Percentiles rank a stretch among this genome's conserved stretches.
Conservation (phyloP, 2,797 vertebrate species). For the Saguinus oedipus region DNA sequence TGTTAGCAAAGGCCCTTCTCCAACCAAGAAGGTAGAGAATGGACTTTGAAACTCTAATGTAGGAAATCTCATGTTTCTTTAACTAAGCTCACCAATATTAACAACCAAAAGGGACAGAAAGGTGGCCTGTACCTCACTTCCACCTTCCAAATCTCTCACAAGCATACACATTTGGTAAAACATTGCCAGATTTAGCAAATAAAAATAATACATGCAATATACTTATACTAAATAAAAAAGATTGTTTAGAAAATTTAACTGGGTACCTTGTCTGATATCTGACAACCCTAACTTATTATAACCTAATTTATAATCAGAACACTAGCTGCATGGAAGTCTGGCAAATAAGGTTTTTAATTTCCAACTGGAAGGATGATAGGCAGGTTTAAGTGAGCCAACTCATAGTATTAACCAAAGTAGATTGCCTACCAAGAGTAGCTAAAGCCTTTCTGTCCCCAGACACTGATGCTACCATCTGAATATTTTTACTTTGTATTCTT, state of each 20-base stretch:
- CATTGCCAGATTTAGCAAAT: background rate
- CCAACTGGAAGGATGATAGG: background rate
- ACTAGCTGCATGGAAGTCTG: background rate
- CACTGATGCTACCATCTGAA: background rate
- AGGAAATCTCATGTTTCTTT: background rate
- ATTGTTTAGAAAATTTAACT: background rate
- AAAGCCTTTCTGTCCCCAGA: background rate
- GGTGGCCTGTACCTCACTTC: background rate
- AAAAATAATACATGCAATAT: background rate
- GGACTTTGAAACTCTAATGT: background rate
- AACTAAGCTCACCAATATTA: background rate
- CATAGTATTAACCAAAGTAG: background rate
- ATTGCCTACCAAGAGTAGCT: background rate
- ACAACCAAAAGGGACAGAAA: background rate
- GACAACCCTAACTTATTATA: background rate
- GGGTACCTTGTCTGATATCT: background rate
- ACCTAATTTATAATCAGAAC: background rate
- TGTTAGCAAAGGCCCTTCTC: background rate
- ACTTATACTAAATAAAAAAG: background rate
- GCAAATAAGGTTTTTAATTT: background rate
- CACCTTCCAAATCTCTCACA: background rate
- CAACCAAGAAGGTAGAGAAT: background rate
- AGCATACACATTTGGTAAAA: background rate
- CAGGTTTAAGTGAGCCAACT: background rate
- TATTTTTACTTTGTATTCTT: constrained; percentile 20